phyloP scores from a whole-genome alignment of 2,888 invertebrate genomes.

The Xestia sexstrigata region DNA sequence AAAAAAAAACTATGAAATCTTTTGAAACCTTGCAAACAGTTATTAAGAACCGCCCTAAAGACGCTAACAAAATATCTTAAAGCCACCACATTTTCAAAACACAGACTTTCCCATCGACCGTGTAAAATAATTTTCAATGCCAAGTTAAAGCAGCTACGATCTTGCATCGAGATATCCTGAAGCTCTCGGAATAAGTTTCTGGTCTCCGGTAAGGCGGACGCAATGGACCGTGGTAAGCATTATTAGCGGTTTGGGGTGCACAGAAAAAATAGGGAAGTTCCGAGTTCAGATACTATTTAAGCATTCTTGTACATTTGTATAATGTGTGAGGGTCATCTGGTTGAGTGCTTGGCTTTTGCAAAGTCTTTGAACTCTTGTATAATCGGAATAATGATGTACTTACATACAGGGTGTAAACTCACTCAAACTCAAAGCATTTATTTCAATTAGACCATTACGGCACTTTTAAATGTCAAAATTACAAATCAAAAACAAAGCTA shows the following conservation, averaged over 20 bases:
- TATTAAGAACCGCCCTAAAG: not conserved
- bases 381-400: not conserved
- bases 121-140: conserved; percentile 26
- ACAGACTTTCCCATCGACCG: conserved; percentile 2
- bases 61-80: not conserved
- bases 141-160: conserved; percentile 36
- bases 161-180: conserved; percentile 44
- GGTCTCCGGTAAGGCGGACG: conserved; percentile 60
- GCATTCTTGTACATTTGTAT: conserved; percentile 59
- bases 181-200: conserved; percentile 64
- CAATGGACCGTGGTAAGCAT: conserved; percentile 68
- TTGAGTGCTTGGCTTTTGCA: conserved; percentile 34
- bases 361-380: conserved; percentile 25
- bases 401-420: too few species aligned
- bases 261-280: conserved; percentile 63
- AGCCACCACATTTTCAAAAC: conserved; percentile 15
- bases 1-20: not conserved
- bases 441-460: too few species aligned
- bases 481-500: too few species aligned
- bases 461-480: too few species aligned
- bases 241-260: conserved; percentile 73
- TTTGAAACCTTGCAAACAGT: not conserved
- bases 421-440: too few species aligned
- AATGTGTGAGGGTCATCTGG: conserved; percentile 42
- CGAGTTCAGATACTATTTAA: conserved; percentile 47